phyloP scores from a whole-genome alignment of 2,888 invertebrate species.

The Creontiades dilutus region DNA sequence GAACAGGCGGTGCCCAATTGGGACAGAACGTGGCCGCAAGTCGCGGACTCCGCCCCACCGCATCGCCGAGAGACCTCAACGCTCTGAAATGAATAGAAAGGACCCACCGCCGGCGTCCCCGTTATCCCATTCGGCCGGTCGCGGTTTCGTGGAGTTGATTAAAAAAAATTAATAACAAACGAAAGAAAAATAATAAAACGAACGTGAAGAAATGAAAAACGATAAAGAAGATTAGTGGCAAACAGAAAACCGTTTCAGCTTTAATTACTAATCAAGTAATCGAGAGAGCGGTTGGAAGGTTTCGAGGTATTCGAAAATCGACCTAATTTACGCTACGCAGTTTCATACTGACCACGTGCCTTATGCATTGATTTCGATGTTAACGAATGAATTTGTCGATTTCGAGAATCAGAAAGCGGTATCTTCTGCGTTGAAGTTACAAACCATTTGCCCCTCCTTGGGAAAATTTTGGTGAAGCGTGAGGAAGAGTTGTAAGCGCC shows the following conservation, averaged over 20 bases:
- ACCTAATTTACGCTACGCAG: too few relatives aligned
- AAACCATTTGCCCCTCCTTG: too few relatives aligned
- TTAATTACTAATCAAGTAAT: neutral
- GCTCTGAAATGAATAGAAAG: conserved; percentile 10
- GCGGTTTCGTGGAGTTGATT: conserved; percentile 25
- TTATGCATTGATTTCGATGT: too few relatives aligned
- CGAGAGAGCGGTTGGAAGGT: too few relatives aligned
- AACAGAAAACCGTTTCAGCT: neutral
- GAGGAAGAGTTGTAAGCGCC: too few relatives aligned
- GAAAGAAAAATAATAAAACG: neutral
- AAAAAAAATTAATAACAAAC: neutral
- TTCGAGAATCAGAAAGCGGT: too few relatives aligned
- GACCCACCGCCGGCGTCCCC: neutral
- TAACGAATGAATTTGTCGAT: too few relatives aligned
- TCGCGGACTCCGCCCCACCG: neutral
- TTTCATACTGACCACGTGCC: too few relatives aligned
- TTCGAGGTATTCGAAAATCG: too few relatives aligned
- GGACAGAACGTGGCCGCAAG: conserved; percentile 33
- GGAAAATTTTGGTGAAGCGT: too few relatives aligned
- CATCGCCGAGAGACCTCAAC: neutral
- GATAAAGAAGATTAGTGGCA: neutral
- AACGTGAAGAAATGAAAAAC: too few relatives aligned
- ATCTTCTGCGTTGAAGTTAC: too few relatives aligned
- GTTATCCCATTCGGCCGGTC: neutral
- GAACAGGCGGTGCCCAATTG: conserved; percentile 4